Conservation (phyloP, 2,888 invertebrate species). For the Erebia epiphron region DNA sequence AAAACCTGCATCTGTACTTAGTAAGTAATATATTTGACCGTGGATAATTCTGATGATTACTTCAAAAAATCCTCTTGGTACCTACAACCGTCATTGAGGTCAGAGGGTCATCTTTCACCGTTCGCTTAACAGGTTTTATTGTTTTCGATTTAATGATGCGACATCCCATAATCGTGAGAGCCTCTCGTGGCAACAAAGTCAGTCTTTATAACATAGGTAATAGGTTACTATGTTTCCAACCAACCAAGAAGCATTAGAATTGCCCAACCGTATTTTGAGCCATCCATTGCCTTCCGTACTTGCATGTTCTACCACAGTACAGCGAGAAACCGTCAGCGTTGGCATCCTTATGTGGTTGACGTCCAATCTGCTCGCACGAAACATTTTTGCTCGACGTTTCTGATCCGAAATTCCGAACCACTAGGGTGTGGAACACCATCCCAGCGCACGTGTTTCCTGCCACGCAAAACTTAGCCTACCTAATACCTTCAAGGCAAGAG, state of each 20-base stretch:
- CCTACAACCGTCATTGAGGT: conserved; percentile 34
- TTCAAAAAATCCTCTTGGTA: conserved; percentile 28
- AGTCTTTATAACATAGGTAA: not conserved
- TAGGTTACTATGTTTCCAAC: conserved; percentile 12
- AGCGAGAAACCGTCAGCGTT: no score
- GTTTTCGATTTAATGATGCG: conserved; percentile 39
- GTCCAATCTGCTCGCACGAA: no score
- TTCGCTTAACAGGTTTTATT: conserved; percentile 37
- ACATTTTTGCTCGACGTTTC: no score
- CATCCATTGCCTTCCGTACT: not conserved
- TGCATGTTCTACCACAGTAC: no score
- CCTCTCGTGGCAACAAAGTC: conserved; percentile 9
- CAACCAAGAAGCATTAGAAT: conserved; percentile 5
- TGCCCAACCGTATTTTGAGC: not conserved
- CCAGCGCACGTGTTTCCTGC: no score
- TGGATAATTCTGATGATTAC: conserved; percentile 25
- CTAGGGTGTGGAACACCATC: no score
- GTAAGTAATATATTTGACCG: not conserved
- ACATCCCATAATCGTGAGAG: conserved; percentile 37
- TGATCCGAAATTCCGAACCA: no score
- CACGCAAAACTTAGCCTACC: no score
- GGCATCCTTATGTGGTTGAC: no score
- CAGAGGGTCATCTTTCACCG: conserved; percentile 40
- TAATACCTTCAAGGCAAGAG: no score
- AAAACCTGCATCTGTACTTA: no score